Evolutionary conservation across 1,140 invertebrate genomes (phyloP), one percentile per base, ranked within the genome.

Genomic region (Daktulosphaira vitifoliae): DNA sequence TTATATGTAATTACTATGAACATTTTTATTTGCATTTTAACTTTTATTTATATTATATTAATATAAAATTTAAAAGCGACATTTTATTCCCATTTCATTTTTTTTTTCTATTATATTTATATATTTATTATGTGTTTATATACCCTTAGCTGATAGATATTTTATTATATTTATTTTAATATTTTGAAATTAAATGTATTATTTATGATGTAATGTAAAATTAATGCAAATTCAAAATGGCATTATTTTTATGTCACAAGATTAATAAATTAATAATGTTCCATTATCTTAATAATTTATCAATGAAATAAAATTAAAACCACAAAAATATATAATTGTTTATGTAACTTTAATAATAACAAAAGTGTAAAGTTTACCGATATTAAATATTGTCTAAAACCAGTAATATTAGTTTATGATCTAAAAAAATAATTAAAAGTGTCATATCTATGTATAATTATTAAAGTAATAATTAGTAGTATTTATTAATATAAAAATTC

Each of bases 391-490:
- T 52, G 25, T 56, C 39, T 25, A 38, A 39, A 2, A 8, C 9
- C 25, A 62, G 18, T 48, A 62, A 46, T 46, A n/a, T 59, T 59
- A 59, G 54, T 59, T 26, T 59, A 22, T 44, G 25, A 33, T 5
- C 15, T 46, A 29, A 20, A 62, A 29, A 44, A 62, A 48, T 48
- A 33, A 26, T 62, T 44, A 37, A 46, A 44, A 44, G 54, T 59
- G 38, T 59, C 38, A 56, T 59, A 48, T 48, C 22, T 59, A 46
- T 44, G 22, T 26, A n/a, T n/a, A n/a, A n/a, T n/a, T n/a, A n/a
- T n/a, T n/a, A n/a, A n/a, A n/a, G n/a, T n/a, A n/a, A n/a, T 59
- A 59, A 44, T 59, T 59, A 59, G 44, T 48, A 62, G 44, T 62
- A 62, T 16, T 59, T 44, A n/a, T 7, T n/a, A 44, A 7, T 44